Base-by-base conservation (phyloP, 2,888 invertebrate species). In the Capitulum mitella region DNA sequence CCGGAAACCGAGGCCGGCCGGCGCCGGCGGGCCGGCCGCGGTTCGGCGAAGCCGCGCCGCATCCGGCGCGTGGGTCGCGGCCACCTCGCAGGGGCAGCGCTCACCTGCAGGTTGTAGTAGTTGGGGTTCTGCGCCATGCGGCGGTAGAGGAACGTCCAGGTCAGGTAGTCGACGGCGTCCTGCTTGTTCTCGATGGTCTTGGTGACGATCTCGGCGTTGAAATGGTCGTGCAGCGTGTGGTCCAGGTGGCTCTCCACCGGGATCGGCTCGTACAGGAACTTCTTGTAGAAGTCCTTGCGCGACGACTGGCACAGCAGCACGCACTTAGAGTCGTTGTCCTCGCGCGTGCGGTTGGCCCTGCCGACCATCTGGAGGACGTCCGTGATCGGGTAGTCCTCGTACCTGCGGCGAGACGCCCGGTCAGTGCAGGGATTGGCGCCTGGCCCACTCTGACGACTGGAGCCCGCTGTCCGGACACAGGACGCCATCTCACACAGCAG, bases 111-210 rank as follows among this genome's bases (percentile, higher is more conserved):
- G 85, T 97, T 98, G 86, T 99, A 99, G 85, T 99, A 99, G 87
- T 99, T 99, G 0, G 99, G 99, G 88, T 99, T 99, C 88, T 98
- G 98, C 1, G 99, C 98, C 83, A 99, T 90, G 77, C 99, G 88
- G 5, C 98, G 89, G 86, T 99, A 99, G 22, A 99, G 88, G 89
- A 99, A 97, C 0, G 98, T 99, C 99, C 99, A 99, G 0, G 99
- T 99, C 34, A 99, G 89, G 84, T 99, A 99, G 88, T 99, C 99
- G 0, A 99, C 98, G 0, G 98, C 98, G 85, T 99, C 99, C 86
- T 99, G 99, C 85, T 99, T 99, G 88, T 99, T 99, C 87, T 99
- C 99, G 83, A 99, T 97, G 0, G 98, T 99, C 87, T 98, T 98
- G 0, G 99, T 99, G 0, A 99, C 98, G 79, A 99, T 97, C 88